Base-by-base conservation (phyloP, 1,140 invertebrate genomes). In the Drosophila biarmipes region DNA sequence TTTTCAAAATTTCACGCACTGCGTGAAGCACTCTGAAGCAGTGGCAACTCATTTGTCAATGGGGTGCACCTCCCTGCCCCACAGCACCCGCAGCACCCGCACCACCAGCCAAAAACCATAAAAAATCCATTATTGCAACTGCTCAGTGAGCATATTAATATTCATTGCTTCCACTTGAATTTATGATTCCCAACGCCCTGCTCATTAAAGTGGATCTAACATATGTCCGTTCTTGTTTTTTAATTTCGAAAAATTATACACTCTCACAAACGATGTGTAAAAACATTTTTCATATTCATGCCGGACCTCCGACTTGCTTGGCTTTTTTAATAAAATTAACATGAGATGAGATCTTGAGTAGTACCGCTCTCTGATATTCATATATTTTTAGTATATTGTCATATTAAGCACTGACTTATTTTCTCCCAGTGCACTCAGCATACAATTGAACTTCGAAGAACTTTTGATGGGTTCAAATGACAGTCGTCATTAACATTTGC, bases 61-160 rank as follows among this genome's bases (percentile, higher is more conserved):
- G 78, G 46, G 53, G 10, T 29, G 11, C 11, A 46, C 42, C 37
- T 42, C 34, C 24, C 31, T 27, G 0, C 34, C 8, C 31, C 43
- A 29, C 5, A 40, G 8, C 38, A 40, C 6, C n/a, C 37, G 15
- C 37, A 38, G 14, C 11, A 0, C 15, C 12, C 37, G 14, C 27
- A 19, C 34, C 24, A n/a, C 58, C 29, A 31, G 29, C 57, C 19
- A 35, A 35, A 35, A 34, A 24, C n/a, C 6, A 38, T 48, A 48
- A 48, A 81, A 64, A 72, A 48, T 12, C 52, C 68, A 80, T 80
- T 80, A 86, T 56, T 85, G 78, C 73, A 74, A 78, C 77, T 85
- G 81, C 78, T 86, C 81, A 81, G 67, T 78, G 73, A 74, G 73
- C 81, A 78, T 77, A 86, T 85, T 85, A 85, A 85, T 81, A 85